A percentile compares a stretch with the other conserved stretches of the same genome.
Evolutionary conservation across 2,888 invertebrate species (phyloP).

Genomic region (Rhagonycha lutea): DNA sequence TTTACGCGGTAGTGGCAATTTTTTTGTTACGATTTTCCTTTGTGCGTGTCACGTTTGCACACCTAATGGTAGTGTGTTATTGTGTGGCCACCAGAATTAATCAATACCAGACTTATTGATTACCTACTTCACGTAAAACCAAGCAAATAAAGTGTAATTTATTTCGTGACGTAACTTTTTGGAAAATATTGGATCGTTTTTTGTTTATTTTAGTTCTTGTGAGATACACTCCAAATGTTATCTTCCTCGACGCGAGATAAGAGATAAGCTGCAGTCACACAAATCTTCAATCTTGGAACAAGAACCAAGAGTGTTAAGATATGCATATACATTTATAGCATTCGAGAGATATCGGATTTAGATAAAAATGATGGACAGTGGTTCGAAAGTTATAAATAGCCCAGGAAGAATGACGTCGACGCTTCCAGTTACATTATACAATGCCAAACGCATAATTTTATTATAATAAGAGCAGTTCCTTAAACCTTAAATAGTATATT

Average conservation of each 20-base stretch:
- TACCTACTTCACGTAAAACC: conserved; percentile 19
- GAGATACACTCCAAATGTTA: background rate
- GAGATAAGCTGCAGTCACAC: background rate
- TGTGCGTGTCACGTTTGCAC: conserved; percentile 25
- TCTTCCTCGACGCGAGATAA: background rate
- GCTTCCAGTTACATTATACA: background rate
- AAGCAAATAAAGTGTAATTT: conserved; percentile 15
- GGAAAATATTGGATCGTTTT: background rate
- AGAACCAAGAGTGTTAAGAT: background rate
- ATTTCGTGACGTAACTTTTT: background rate
- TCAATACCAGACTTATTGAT: conserved; percentile 37
- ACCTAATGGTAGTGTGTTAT: conserved; percentile 33
- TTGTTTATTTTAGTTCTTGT: background rate
- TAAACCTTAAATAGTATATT: background rate
- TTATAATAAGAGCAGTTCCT: background rate
- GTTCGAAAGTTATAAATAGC: background rate
- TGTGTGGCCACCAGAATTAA: conserved; percentile 32
- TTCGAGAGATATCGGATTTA: conserved; percentile 2
- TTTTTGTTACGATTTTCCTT: conserved; percentile 1
- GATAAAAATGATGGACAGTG: conserved; percentile 9
- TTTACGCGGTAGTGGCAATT: background rate
- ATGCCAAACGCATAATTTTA: background rate
- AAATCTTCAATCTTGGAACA: background rate
- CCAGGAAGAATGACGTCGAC: background rate
- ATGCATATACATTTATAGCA: background rate